A percentile compares a stretch with the other conserved stretches of the same genome.
phyloP scores from a whole-genome alignment of 2,113 vertebrate genomes.

The Emberiza fucata region DNA sequence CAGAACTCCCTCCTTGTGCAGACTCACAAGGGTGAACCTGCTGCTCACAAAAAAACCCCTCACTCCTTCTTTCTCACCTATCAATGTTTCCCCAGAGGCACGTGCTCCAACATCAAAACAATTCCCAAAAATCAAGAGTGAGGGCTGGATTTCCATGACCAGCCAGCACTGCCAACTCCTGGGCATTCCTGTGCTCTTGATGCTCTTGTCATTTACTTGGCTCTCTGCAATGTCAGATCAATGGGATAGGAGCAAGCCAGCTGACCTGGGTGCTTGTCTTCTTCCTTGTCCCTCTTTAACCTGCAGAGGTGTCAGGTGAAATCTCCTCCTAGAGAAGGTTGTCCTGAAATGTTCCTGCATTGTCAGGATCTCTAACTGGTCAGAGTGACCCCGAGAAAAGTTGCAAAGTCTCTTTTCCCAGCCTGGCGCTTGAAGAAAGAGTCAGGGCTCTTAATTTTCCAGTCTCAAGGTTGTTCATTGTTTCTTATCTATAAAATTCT shows the following conservation, averaged over 20 bases:
- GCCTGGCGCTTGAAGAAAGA: too few relatives aligned
- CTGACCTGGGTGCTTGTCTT: background rate
- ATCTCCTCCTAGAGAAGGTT: background rate
- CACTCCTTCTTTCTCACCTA: background rate
- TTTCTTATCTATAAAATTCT: too few relatives aligned
- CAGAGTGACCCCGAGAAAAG: too few relatives aligned
- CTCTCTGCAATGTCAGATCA: background rate
- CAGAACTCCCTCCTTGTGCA: background rate
- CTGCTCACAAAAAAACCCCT: background rate
- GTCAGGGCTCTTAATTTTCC: too few relatives aligned
- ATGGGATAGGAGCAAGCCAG: background rate
- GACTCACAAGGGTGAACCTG: background rate
- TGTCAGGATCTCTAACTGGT: too few relatives aligned
- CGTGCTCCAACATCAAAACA: background rate
- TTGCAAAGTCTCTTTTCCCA: too few relatives aligned
- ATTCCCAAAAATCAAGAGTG: background rate
- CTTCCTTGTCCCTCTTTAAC: background rate
- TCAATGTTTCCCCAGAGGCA: background rate
- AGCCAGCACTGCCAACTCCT: background rate
- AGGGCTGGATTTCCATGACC: background rate
- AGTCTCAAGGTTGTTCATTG: too few relatives aligned
- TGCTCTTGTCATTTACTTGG: background rate
- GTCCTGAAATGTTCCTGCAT: background rate
- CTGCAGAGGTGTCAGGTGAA: background rate
- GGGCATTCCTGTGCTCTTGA: background rate